A percentile compares a stretch with the other conserved stretches of the same genome.
These are phyloP conservation scores for Medauroidea extradentata DNA, from an alignment of 1,140 invertebrate genomes.

Conservation along the genomic window DNA sequence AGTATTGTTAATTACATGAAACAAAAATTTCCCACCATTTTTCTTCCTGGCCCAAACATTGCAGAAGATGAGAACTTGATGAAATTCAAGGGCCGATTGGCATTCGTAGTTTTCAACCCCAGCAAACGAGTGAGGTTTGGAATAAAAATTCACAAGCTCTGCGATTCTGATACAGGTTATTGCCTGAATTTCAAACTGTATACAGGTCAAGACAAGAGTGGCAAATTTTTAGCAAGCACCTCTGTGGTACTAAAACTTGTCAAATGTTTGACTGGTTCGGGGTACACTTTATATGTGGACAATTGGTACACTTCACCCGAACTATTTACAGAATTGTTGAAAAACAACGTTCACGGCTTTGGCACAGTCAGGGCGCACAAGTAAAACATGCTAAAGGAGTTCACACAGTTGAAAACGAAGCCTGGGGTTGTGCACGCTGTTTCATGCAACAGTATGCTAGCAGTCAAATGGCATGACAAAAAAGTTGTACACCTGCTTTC, in stretches of 20 bases:
- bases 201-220: conserved; percentile 8
- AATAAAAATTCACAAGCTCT: conserved; percentile 10
- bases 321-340: conserved; percentile 18
- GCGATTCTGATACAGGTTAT: conserved; percentile 1
- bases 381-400: conserved; percentile 24
- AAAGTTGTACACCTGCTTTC: conserved; percentile 18
- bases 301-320: conserved; percentile 20
- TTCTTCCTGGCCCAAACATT: conserved; percentile 6
- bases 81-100: conserved; percentile 16
- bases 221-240: conserved; percentile 1
- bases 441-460: conserved; percentile 14
- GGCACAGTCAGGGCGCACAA: conserved; percentile 19
- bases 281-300: conserved; percentile 11
- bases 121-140: conserved; percentile 14
- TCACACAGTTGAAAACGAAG: conserved; percentile 16
- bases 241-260: conserved; percentile 7
- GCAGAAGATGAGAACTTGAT: conserved; percentile 14
- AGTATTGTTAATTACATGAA: conserved; percentile 6
- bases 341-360: conserved; percentile 13
- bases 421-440: conserved; percentile 1
- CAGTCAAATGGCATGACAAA: conserved; percentile 20
- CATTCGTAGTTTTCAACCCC: conserved; percentile 15
- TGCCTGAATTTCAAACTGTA: conserved; percentile 11
- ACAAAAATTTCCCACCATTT: conserved; percentile 18
- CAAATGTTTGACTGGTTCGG: background rate